Percentiles rank a stretch among this genome's conserved stretches.
Evolutionary conservation across 2,888 invertebrate species (phyloP).

Genomic region (Pemphredon lugubris): DNA sequence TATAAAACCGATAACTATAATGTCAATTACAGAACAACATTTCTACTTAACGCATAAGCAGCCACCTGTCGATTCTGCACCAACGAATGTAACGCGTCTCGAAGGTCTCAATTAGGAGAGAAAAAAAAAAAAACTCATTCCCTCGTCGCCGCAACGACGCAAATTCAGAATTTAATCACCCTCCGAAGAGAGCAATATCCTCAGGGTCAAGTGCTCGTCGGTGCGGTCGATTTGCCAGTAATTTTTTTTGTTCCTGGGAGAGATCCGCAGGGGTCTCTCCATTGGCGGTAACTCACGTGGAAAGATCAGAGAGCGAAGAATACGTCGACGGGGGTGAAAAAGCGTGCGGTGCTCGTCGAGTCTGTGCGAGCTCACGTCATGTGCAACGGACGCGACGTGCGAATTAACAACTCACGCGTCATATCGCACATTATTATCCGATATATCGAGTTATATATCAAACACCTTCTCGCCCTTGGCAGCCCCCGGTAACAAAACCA

Average conservation of each 20-base stretch:
- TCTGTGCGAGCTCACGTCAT: conserved; percentile 57
- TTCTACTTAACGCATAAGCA: not conserved
- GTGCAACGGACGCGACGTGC: conserved; percentile 72
- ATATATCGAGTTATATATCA: conserved; percentile 78
- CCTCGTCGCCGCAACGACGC: conserved; percentile 5
- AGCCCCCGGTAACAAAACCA: conserved; percentile 35
- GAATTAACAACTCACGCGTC: conserved; percentile 79
- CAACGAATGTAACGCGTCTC: not conserved
- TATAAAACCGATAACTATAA: too few relatives aligned
- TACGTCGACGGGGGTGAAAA: conserved; percentile 36
- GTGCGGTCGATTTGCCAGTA: conserved; percentile 55
- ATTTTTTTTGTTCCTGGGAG: conserved; percentile 54
- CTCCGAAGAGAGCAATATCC: conserved; percentile 38
- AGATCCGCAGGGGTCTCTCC: conserved; percentile 39
- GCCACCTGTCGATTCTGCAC: conserved; percentile 20
- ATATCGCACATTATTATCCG: conserved; percentile 79
- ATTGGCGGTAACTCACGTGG: conserved; percentile 67
- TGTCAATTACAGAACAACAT: too few relatives aligned
- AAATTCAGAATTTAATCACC: conserved; percentile 40
- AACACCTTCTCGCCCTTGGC: conserved; percentile 67
- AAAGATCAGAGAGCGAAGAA: conserved; percentile 66
- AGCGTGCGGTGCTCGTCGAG: conserved; percentile 3
- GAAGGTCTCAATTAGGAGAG: conserved; percentile 26
- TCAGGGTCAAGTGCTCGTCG: conserved; percentile 43
- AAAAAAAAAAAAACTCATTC: conserved; percentile 44